Evolutionary conservation across 92 coral and sea anemone species (phyloP).

Genomic region (Epizoanthus illoricatus): DNA sequence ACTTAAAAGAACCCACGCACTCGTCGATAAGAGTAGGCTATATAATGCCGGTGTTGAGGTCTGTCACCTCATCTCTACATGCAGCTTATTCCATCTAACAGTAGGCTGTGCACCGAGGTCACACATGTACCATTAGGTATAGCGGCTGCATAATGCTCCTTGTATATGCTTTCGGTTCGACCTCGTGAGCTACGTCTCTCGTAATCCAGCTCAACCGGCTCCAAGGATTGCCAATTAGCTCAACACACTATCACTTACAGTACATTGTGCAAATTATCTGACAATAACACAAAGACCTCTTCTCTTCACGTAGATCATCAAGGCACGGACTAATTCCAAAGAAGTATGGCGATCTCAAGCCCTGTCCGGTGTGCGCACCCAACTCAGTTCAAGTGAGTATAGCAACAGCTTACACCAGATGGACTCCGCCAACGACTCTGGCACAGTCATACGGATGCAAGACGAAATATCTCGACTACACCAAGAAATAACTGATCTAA

Average conservation of each 20-base stretch:
- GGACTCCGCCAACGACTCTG: conserved; percentile 39
- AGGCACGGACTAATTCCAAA: conserved; percentile 43
- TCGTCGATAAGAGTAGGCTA: too few relatives aligned
- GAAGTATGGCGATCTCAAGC: conserved; percentile 53
- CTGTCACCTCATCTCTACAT: too few relatives aligned
- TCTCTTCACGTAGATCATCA: conserved; percentile 44
- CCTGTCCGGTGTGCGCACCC: conserved; percentile 42
- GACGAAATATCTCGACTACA: conserved; percentile 53
- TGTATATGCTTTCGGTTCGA: too few relatives aligned
- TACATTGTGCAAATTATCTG: not conserved
- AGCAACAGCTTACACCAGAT: conserved; percentile 31
- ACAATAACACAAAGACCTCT: not conserved
- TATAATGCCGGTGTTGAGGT: too few relatives aligned
- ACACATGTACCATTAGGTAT: too few relatives aligned
- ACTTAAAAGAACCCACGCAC: too few relatives aligned
- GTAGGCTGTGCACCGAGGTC: too few relatives aligned
- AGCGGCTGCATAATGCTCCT: too few relatives aligned
- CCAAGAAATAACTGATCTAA: conserved; percentile 50
- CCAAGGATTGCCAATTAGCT: too few relatives aligned
- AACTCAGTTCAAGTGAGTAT: conserved; percentile 11
- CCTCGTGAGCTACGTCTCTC: too few relatives aligned
- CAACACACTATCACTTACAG: not conserved
- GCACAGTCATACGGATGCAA: conserved; percentile 43
- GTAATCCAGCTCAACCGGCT: too few relatives aligned
- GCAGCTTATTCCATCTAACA: too few relatives aligned